Base-by-base conservation (phyloP, 2,888 invertebrate genomes). In the Cryptosula pallasiana region DNA sequence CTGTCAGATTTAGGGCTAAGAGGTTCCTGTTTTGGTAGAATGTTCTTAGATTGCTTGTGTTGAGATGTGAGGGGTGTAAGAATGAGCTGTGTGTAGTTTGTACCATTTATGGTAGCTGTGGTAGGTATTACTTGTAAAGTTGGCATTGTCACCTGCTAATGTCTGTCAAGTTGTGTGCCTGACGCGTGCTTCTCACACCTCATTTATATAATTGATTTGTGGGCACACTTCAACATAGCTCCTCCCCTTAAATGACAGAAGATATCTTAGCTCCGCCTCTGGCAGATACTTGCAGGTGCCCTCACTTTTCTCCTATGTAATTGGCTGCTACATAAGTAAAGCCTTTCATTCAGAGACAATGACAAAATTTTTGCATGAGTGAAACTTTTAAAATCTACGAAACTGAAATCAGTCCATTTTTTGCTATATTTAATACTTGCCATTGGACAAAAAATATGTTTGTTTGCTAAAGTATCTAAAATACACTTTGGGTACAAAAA, bases 11-110 rank as follows among this genome's bases (percentile, higher is more conserved):
- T 45, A 45, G 45, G 45, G 20, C 45, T 45, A 45, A 45, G 27
- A 3, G 45, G 35, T 54, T 70, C 70, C 27, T 54, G 70, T 54
- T 70, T 70, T 3, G 70, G 70, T 3, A 70, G 45, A 27, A 70
- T 70, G 9, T 16, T 36, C 35, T 35, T 35, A n/a, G 63, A 63
- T 5, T 63, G 63, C 29, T 54, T 36, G 23, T 32, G 63, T 34
- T 34, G 63, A 9, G 70, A 45, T 2, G 45, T 23, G 45, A 45
- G 9, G 5, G 45, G 45, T 2, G 70, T 70, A 9, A 70, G 23
- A 54, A 70, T 70, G 5, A 70, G n/a, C 70, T 70, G 70, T 2
- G 70, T 29, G 70, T 36, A 70, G 5, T 23, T 70, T 23, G 70
- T 54, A 29, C 70, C 70, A 29, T 70, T 45, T 13, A 45, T 25